Evolutionary conservation across 2,113 vertebrate genomes (phyloP).

Genomic region (Podarcis raffonei): DNA sequence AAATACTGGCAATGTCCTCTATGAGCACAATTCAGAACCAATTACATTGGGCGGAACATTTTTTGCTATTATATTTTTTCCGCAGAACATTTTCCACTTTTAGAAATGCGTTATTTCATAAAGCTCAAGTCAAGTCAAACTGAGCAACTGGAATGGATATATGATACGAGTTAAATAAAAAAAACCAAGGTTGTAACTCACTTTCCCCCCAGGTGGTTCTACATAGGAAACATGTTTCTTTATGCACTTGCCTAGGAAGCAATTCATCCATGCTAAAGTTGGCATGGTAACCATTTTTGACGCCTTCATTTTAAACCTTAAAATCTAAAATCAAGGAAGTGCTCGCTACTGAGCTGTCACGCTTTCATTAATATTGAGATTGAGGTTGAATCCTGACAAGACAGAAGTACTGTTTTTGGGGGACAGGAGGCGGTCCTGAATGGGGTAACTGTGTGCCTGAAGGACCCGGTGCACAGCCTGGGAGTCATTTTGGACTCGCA

Average conservation of each 20-base stretch:
- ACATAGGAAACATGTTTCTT: too few relatives aligned
- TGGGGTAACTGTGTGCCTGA: too few relatives aligned
- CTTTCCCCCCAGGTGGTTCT: background rate
- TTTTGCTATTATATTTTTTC: background rate
- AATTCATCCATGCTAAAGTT: background rate
- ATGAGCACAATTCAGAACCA: background rate
- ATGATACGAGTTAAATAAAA: background rate
- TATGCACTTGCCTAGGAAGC: too few relatives aligned
- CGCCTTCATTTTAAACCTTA: background rate
- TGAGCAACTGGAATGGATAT: background rate
- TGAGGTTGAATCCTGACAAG: too few relatives aligned
- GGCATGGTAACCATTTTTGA: background rate
- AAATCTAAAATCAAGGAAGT: background rate
- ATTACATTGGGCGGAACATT: background rate
- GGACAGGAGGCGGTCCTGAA: too few relatives aligned
- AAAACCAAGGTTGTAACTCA: background rate
- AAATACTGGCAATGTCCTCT: background rate
- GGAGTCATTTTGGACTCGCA: too few relatives aligned
- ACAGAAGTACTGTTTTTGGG: too few relatives aligned
- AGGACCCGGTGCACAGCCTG: too few relatives aligned
- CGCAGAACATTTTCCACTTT: background rate
- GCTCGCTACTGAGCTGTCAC: background rate
- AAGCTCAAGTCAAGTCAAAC: background rate
- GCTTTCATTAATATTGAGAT: too few relatives aligned
- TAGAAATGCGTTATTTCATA: background rate